These are phyloP conservation scores for Triops cancriformis DNA, from an alignment of 1,140 invertebrate genomes.

Conservation along the genomic window DNA sequence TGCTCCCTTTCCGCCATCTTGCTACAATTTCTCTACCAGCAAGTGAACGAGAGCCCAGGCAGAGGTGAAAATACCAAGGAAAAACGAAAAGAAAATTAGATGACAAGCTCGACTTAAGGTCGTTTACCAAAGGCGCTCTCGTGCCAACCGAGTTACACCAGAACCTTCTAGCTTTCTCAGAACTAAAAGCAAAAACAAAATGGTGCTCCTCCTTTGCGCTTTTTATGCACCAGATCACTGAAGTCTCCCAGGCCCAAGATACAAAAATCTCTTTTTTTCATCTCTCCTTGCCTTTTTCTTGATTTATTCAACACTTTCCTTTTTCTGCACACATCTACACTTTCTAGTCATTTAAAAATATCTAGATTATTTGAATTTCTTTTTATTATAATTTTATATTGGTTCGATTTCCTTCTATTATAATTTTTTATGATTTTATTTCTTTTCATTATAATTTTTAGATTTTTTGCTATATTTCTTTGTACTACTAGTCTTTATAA, in stretches of 20 bases:
- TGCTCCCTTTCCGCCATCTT: no score
- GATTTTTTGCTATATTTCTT: no score
- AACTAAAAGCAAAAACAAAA: neutral
- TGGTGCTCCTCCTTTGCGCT: neutral
- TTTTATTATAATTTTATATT: neutral
- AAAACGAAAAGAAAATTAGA: neutral
- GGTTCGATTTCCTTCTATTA: no score
- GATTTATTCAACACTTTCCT: neutral
- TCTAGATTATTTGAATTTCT: no score
- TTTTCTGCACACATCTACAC: no score
- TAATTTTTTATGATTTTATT: no score
- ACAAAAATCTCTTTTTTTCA: neutral
- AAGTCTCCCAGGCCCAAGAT: neutral
- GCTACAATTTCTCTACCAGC: no score
- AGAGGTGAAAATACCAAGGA: neutral
- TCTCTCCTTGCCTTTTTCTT: no score
- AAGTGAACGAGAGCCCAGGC: neutral
- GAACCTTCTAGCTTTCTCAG: neutral
- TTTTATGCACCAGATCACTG: neutral
- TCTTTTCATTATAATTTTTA: no score
- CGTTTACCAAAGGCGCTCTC: neutral
- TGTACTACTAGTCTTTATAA: no score
- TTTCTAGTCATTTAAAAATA: no score
- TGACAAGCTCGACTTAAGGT: slow-evolving; percentile 1
- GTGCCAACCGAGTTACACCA: neutral